Base-by-base conservation (phyloP, 2,797 vertebrate genomes). In the Alexandromys oeconomus region DNA sequence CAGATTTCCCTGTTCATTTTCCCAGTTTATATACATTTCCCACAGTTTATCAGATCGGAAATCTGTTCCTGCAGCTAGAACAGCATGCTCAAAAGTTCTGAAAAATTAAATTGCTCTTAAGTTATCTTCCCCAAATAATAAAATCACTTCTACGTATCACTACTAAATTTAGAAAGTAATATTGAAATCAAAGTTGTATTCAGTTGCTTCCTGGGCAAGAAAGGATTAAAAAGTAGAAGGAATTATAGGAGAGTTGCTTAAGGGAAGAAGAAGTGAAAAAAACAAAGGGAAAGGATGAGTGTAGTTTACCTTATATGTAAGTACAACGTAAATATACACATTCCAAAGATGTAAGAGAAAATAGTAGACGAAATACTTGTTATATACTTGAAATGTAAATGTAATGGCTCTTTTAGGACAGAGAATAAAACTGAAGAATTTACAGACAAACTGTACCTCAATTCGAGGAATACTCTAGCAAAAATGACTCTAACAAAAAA, bases 11-110 rank as follows among this genome's bases (percentile, higher is more conserved):
- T 99, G 99, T 79, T 99, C 99, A 0, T 99, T 99, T 98, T 99
- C 99, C 99, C 99, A 99, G 97, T 97, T 99, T 98, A 99, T 98
- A 96, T 99, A 99, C 97, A 99, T 99, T 98, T 99, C 99, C 99
- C 99, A 99, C 2, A 99, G 98, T 89, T 99, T 99, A 98, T 99
- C 99, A 8, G 99, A 99, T 96, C 99, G 99, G 97, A 99, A 99
- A 98, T 99, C 99, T 94, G 99, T 99, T 94, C 99, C 99, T 82
- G 99, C 99, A 71, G 99, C 99, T 89, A 99, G 98, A 65, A 99
- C 99, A 11, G 99, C 99, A 0, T 99, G 99, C 88, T 99, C 99
- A 91, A 99, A 99, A 29, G 99, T 99, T 96, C 99, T 99, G 98
- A 85, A 98, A 98, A 96, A 97, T 46, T 79, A 97, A 98, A 97